Conservation (phyloP, 92 coral and sea anemone species). For the Palythoa grandis region DNA sequence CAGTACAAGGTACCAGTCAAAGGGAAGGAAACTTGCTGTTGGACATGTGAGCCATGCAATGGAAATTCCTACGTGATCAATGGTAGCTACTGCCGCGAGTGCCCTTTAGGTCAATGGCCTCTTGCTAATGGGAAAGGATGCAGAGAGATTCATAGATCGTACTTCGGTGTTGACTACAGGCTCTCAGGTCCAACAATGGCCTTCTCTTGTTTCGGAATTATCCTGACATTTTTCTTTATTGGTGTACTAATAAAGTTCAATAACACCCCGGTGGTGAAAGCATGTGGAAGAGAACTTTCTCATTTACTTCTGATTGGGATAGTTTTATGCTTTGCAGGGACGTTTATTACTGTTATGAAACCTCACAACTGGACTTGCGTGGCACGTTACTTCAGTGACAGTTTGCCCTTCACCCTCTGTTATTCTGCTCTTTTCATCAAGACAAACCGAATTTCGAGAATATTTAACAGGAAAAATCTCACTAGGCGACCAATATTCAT, state of each 20-base stretch:
- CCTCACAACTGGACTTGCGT: slow-evolving; percentile 78
- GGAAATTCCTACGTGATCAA: slow-evolving; percentile 77
- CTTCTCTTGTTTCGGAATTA: slow-evolving; percentile 76
- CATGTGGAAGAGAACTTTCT: slow-evolving; percentile 94
- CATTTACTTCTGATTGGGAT: slow-evolving; percentile 83
- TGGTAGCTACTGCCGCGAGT: slow-evolving; percentile 69
- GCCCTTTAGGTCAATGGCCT: slow-evolving; percentile 89
- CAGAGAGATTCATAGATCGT: slow-evolving; percentile 56
- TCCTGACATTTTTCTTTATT: slow-evolving; percentile 73
- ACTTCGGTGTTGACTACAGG: slow-evolving; percentile 73
- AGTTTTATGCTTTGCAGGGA: slow-evolving; percentile 69
- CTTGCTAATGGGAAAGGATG: slow-evolving; percentile 65
- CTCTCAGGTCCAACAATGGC: slow-evolving; percentile 76
- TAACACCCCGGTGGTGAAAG: slow-evolving; percentile 92
- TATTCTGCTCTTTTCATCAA: slow-evolving; percentile 95
- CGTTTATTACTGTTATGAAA: slow-evolving; percentile 70
- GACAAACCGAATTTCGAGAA: slow-evolving; percentile 95
- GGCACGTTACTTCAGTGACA: slow-evolving; percentile 80
- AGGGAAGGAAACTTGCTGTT: slow-evolving; percentile 88
- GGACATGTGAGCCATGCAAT: slow-evolving; percentile 82
- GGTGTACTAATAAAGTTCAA: slow-evolving; percentile 73
- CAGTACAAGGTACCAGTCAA: slow-evolving; percentile 70
- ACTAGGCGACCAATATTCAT: slow-evolving; percentile 89
- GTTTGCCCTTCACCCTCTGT: slow-evolving; percentile 88
- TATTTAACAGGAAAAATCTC: slow-evolving; percentile 92